Evolutionary conservation across 2,888 invertebrate species (phyloP).

Genomic region (Osedax frankpressi): DNA sequence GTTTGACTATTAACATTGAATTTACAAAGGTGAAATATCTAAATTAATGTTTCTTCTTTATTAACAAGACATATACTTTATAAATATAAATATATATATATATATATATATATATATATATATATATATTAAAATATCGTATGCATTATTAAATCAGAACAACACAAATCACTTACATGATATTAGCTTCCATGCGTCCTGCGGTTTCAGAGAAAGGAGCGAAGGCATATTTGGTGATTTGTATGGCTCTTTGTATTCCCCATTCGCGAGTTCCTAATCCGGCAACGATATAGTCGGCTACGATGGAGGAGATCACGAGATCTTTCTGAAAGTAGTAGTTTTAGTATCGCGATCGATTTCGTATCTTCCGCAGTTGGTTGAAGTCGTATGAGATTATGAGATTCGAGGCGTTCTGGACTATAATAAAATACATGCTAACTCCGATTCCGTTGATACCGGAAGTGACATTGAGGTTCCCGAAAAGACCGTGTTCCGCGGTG

Average conservation of each 20-base stretch:
- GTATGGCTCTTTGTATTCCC: neutral
- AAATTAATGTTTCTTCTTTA: too few species aligned
- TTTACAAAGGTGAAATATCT: too few species aligned
- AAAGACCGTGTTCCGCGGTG: neutral
- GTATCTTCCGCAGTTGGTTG: neutral
- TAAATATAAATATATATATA: too few species aligned
- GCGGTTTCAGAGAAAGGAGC: slow-evolving; percentile 2
- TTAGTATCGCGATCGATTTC: neutral
- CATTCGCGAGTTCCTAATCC: neutral
- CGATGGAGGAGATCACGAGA: neutral
- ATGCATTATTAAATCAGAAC: too few species aligned
- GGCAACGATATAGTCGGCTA: slow-evolving; percentile 5
- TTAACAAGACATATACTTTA: too few species aligned
- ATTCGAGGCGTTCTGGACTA: too few species aligned
- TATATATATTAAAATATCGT: too few species aligned
- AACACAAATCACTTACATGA: neutral
- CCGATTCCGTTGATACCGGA: neutral
- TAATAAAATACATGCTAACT: too few species aligned
- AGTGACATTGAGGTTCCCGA: slow-evolving; percentile 1
- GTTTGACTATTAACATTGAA: too few species aligned
- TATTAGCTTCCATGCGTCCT: slow-evolving; percentile 1
- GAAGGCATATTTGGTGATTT: slow-evolving; percentile 3
- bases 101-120: too few species aligned
- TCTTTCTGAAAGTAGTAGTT: slow-evolving; percentile 2
- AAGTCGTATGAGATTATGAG: neutral